Percentiles rank a stretch among this genome's conserved stretches.
phyloP scores from a whole-genome alignment of 2,888 invertebrate genomes.

The Mactromeris polynyma region DNA sequence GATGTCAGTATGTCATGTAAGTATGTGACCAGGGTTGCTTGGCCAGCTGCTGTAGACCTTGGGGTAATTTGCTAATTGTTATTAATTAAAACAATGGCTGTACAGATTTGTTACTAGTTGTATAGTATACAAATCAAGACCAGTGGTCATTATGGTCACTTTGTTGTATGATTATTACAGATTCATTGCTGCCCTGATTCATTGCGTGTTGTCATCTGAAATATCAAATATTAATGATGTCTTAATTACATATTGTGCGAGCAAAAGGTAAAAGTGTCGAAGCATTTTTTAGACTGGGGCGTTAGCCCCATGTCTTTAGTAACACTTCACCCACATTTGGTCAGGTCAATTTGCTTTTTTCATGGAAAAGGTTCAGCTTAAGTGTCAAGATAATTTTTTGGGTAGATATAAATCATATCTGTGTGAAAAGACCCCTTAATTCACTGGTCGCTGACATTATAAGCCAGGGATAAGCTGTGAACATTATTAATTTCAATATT shows the following conservation, averaged over 20 bases:
- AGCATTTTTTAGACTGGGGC: no score
- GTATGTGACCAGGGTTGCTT: background rate
- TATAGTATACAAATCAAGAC: background rate
- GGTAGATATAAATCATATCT: background rate
- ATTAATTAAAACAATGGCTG: background rate
- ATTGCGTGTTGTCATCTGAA: background rate
- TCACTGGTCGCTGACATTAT: background rate
- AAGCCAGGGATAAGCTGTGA: background rate
- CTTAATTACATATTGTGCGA: no score
- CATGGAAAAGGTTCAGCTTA: background rate
- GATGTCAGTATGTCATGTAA: slow-evolving; percentile 8
- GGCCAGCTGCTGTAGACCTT: background rate
- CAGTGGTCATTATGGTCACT: slow-evolving; percentile 22
- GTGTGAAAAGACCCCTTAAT: background rate
- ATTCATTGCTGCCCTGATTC: background rate
- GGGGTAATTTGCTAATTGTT: background rate
- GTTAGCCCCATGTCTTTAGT: no score
- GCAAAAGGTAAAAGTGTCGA: no score
- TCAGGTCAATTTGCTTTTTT: background rate
- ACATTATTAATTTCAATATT: slow-evolving; percentile 20
- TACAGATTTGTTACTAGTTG: background rate
- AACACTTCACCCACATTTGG: background rate
- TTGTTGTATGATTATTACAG: slow-evolving; percentile 13
- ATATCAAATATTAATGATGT: no score
- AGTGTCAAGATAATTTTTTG: background rate